Percentiles rank a stretch among this genome's conserved stretches.
Evolutionary conservation across 2,888 invertebrate genomes (phyloP).

Genomic region (Oxyscelio sp.): DNA sequence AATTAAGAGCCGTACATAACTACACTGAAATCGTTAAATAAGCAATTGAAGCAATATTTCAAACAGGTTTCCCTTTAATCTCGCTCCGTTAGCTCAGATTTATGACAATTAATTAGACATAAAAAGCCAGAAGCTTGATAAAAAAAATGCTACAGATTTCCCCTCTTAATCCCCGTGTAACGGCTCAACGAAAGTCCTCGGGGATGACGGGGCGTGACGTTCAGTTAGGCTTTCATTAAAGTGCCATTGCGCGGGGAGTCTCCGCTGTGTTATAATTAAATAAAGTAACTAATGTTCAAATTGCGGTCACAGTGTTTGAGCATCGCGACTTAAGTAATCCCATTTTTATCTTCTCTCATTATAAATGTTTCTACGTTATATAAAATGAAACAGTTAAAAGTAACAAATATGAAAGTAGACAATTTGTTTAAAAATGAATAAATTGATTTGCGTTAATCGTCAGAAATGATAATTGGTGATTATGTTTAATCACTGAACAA

Average conservation of each 20-base stretch:
- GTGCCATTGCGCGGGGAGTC: conserved; percentile 82
- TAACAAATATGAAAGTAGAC: no score
- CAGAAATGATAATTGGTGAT: no score
- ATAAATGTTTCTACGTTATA: neutral
- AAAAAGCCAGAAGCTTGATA: conserved; percentile 83
- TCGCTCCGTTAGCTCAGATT: conserved; percentile 80
- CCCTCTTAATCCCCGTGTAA: conserved; percentile 82
- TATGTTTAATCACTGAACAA: conserved; percentile 9
- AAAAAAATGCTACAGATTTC: conserved; percentile 86
- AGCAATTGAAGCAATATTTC: conserved; percentile 76
- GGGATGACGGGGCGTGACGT: conserved; percentile 86
- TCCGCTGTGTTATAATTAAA: conserved; percentile 83
- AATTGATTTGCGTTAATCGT: no score
- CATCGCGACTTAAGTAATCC: conserved; percentile 34
- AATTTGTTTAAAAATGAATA: no score
- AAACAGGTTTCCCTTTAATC: conserved; percentile 80
- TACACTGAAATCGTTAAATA: conserved; percentile 78
- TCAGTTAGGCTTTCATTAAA: conserved; percentile 86
- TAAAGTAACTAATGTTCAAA: conserved; percentile 83
- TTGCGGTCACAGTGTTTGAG: conserved; percentile 31
- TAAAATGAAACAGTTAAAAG: no score
- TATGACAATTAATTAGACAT: conserved; percentile 87
- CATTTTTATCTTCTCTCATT: conserved; percentile 17
- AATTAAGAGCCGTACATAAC: conserved; percentile 24
- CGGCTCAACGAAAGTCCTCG: conserved; percentile 71